Conservation (phyloP, 2,797 vertebrate genomes). For the Stomatorhinus walkeri region DNA sequence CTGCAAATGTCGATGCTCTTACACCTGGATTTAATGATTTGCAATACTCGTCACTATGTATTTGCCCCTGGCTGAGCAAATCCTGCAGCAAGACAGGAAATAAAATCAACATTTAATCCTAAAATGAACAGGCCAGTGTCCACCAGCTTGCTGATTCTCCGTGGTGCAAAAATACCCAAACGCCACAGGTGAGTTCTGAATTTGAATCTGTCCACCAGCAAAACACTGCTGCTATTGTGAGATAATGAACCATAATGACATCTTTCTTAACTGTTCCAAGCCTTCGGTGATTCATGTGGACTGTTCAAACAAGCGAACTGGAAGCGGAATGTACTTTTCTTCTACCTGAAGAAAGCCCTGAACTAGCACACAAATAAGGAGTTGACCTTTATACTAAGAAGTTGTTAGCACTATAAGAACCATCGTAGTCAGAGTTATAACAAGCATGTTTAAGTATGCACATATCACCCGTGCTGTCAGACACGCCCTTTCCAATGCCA, state of each 20-base stretch:
- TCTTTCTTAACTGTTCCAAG: background rate
- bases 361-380: background rate
- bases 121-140: background rate
- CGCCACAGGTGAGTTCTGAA: background rate
- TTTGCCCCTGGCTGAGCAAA: background rate
- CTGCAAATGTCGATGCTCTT: background rate
- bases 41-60: background rate
- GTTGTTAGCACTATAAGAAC: background rate
- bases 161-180: background rate
- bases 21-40: background rate
- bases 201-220: background rate
- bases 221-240: background rate
- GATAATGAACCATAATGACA: background rate
- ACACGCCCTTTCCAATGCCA: background rate
- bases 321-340: background rate
- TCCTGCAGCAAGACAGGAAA: background rate
- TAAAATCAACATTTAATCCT: background rate
- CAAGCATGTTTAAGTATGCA: background rate
- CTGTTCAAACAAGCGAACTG: conserved; percentile 5
- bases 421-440: background rate
- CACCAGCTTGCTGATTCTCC: background rate
- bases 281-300: background rate
- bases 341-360: background rate
- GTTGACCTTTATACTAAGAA: background rate
- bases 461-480: background rate